Evolutionary conservation across 2,888 invertebrate species (phyloP), one percentile per base, ranked within the genome.

Genomic region (Liposcelis brunnea): DNA sequence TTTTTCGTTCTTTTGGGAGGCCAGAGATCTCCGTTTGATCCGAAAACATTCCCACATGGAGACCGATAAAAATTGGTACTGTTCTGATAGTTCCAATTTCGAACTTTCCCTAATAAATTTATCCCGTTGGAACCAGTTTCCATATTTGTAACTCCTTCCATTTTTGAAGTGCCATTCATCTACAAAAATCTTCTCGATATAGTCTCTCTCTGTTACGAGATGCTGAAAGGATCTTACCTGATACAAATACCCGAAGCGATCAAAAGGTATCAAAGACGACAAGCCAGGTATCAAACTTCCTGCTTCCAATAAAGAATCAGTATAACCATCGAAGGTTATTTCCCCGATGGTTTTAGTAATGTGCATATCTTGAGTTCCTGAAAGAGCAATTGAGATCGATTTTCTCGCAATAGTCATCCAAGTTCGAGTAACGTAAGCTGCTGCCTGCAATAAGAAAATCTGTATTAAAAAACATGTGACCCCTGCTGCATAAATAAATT

Each of bases 171-270:
- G 47, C 77, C 79, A 57, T 89, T 90, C 55, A 86, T 73, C 81
- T 87, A 52, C 2, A 53, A 53, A 46, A 31, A 15, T 11, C n/a
- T 58, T 55, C n/a, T n/a, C n/a, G n/a, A n/a, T n/a, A n/a, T n/a
- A n/a, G n/a, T n/a, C n/a, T n/a, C n/a, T n/a, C n/a, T n/a, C n/a
- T n/a, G n/a, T 6, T 26, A 26, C 26, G 26, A 8, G 26, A 26
- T 6, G 26, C 26, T 26, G 5, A 26, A 26, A 26, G n/a, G 26
- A 26, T 6, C 60, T 57, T 56, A 66, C 66, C 49, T 57, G 67
- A 53, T 85, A 87, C 62, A 91, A 90, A 77, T 87, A 81, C 10
- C 84, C 91, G 58, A 91, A 89, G 55, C 71, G 74, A 55, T 89
- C 87, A 50, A 76, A 76, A 1, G 58, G 58, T n/a, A 47, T 43